Percentiles rank a stretch among this genome's conserved stretches.
phyloP scores from a whole-genome alignment of 2,113 vertebrate species.

The Arothron firmamentum region DNA sequence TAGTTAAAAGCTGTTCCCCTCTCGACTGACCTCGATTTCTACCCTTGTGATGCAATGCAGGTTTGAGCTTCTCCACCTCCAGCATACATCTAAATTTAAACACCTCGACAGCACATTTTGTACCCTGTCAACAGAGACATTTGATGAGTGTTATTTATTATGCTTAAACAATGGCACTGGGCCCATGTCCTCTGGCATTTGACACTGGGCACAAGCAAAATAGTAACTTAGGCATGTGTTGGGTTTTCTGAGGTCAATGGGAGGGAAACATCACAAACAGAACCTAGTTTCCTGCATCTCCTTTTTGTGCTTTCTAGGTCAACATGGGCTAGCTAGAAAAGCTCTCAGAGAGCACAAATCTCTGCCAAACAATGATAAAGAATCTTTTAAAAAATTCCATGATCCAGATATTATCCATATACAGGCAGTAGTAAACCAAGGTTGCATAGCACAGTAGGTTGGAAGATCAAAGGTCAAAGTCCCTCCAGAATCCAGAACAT shows the following conservation, averaged over 20 bases:
- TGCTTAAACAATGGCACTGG: conserved; percentile 51
- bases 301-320: not conserved
- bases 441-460: too few relatives aligned
- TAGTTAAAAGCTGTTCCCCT: conserved; percentile 29
- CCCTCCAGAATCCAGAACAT: too few relatives aligned
- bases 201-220: conserved; percentile 31
- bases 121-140: conserved; percentile 49
- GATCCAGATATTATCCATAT: too few relatives aligned
- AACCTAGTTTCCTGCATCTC: conserved; percentile 2
- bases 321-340: not conserved
- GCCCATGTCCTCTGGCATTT: conserved; percentile 62
- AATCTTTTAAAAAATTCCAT: too few relatives aligned
- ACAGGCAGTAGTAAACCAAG: too few relatives aligned
- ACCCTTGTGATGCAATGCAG: conserved; percentile 21
- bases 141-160: conserved; percentile 66
- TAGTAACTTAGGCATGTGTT: not conserved
- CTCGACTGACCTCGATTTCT: conserved; percentile 21
- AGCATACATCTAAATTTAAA: conserved; percentile 68
- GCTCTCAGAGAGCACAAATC: too few relatives aligned
- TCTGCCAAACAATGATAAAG: too few relatives aligned
- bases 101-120: conserved; percentile 58
- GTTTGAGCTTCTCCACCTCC: conserved; percentile 40
- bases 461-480: too few relatives aligned
- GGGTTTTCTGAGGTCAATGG: not conserved
- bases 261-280: conserved; percentile 1